A percentile compares a stretch with the other conserved stretches of the same genome.
Conservation (phyloP, 64 coral and sea anemone genomes). For the Pocillopora damicornis region DNA sequence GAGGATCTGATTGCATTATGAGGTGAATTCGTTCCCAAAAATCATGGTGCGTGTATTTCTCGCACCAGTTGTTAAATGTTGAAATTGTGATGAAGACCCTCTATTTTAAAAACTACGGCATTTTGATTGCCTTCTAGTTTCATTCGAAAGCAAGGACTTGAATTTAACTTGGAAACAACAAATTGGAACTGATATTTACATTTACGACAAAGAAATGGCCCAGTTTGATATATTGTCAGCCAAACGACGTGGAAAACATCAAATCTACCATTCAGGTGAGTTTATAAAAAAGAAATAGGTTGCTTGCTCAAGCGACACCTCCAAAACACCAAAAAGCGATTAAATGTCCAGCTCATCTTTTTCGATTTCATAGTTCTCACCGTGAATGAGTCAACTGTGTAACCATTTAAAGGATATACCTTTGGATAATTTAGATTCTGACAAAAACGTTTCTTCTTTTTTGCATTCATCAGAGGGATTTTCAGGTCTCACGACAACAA, state of each 20-base stretch:
- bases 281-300: neutral
- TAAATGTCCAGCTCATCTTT: too few species aligned
- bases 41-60: too few species aligned
- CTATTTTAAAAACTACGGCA: too few species aligned
- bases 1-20: too few species aligned
- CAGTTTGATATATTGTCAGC: conserved; percentile 85
- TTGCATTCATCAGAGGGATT: conserved; percentile 46
- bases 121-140: conserved; percentile 46
- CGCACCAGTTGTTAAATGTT: too few species aligned
- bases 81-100: too few species aligned
- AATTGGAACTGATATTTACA: conserved; percentile 70
- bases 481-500: conserved; percentile 73
- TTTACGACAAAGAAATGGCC: conserved; percentile 90
- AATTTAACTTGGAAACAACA: conserved; percentile 50
- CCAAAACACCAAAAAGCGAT: too few species aligned
- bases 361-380: too few species aligned
- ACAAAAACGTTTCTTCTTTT: neutral
- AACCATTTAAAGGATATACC: too few species aligned
- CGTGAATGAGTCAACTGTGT: too few species aligned
- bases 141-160: conserved; percentile 72
- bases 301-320: too few species aligned
- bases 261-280: conserved; percentile 81
- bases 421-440: neutral
- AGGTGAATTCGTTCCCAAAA: too few species aligned
- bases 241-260: conserved; percentile 65